Base-by-base conservation (phyloP, 2,113 vertebrate genomes). In the Mesitornis unicolor region DNA sequence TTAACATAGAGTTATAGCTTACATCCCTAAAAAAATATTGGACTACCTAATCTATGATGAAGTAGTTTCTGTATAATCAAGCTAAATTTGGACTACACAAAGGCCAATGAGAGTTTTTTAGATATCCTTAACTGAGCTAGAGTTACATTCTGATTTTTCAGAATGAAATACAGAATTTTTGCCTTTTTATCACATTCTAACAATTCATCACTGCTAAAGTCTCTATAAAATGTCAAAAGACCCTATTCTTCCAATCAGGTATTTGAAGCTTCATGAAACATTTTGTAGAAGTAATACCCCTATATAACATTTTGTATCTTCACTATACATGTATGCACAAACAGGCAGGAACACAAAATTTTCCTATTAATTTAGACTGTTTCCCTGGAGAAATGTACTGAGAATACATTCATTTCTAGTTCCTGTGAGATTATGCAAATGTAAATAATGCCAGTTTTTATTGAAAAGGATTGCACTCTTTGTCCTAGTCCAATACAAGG, bases 361-460 rank as follows among this genome's bases (percentile, higher is more conserved):
- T 76, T 85, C 9, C 38, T 18, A 80, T 45, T 91, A 80, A 90
- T 94, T 93, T 90, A 74, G 47, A 75, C 13, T 73, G 28, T 67
- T 94, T 94, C 78, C 59, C 82, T 40, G 67, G 42, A 75, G 82
- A 90, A 86, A 77, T 69, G 36, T 31, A 35, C 12, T n/a, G 43
- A 94, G 28, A 73, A 95, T 54, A 70, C 26, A 85, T 67, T 65
- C 3, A 77, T 88, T 93, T 90, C 71, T 74, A 83, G 63, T 77
- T 90, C 78, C 42, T 71, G 26, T 65, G 78, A 71, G 84, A 83
- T 88, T 59, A 93, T 14, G 33, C 24, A 94, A 87, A 90, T 84
- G 63, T 93, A 96, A 96, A 90, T 90, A 96, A 96, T 56, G 56
- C 28, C 35, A 63, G 4, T 40, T 93, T 90, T 87, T 91, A 84